Evolutionary conservation across 2,888 invertebrate species (phyloP).

Genomic region (Odontocerum albicorne): DNA sequence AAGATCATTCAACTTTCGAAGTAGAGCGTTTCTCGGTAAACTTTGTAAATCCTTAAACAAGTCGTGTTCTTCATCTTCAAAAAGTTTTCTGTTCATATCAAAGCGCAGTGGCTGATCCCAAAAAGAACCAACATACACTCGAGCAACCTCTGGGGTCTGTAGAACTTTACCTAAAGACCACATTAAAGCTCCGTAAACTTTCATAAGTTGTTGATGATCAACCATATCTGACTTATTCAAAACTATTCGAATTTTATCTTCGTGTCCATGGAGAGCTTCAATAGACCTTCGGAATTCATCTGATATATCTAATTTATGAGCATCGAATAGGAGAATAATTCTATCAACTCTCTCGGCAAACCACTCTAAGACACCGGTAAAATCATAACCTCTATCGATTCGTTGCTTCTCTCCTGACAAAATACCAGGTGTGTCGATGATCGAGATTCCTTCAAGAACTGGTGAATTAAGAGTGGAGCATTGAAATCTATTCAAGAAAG

Average conservation of each 20-base stretch:
- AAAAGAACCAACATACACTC: constrained; percentile 99
- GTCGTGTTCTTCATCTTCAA: constrained; percentile 95
- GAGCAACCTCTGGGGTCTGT: constrained; percentile 97
- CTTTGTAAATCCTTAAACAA: constrained; percentile 93
- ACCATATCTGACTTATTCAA: constrained; percentile 99
- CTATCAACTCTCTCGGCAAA: constrained; percentile 98
- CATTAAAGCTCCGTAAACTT: constrained; percentile 98
- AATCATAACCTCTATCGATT: constrained; percentile 91
- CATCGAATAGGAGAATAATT: constrained; percentile 96
- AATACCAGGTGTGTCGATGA: constrained; percentile 97
- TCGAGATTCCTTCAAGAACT: constrained; percentile 91
- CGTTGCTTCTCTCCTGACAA: constrained; percentile 96
- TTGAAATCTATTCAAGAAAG: constrained; percentile 95
- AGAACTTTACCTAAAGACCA: constrained; percentile 98
- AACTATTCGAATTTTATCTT: constrained; percentile 97
- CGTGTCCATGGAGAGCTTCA: constrained; percentile 92
- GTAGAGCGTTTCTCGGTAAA: constrained; percentile 91
- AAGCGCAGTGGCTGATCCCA: constrained; percentile 97
- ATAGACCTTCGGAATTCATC: constrained; percentile 97
- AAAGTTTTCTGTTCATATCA: constrained; percentile 89
- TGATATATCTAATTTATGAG: constrained; percentile 98
- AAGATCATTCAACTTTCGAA: constrained; percentile 95
- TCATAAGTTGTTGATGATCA: constrained; percentile 97
- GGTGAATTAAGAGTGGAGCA: constrained; percentile 89
- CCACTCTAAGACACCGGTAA: constrained; percentile 98